Base-by-base conservation (phyloP, 2,888 invertebrate genomes). In the Meteorus cinctellus region DNA sequence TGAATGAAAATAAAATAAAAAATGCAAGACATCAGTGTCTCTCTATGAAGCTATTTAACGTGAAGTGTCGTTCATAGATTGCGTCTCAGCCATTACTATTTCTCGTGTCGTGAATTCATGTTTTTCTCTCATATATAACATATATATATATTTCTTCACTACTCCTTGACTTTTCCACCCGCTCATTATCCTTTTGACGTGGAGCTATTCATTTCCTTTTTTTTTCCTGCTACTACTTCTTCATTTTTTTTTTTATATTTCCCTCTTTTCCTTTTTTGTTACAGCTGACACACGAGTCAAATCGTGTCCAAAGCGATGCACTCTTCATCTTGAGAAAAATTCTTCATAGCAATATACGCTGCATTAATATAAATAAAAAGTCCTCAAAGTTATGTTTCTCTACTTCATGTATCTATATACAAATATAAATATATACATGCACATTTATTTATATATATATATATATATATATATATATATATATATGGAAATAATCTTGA, bases 31-130 rank as follows among this genome's bases (percentile, higher is more conserved):
- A 81, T 79, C 75, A 55, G 55, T 55, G 55, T 55, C 79, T 79
- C 78, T 80, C 80, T 79, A 83, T 82, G 78, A 82, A 83, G 83
- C 84, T 82, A 84, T 80, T 84, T 84, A 84, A 77, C 80, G 75
- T 55, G 8, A 55, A 55, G 55, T 55, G 55, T 55, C 19, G 55
- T 55, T 19, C 55, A 55, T 55, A 55, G 55, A 6, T 55, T 55
- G n/a, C 16, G 48, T 48, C 48, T 48, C 16, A 48, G 14, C n/a
- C 48, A 48, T 55, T 19, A 19, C 55, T 55, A 55, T 55, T 55
- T 55, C n/a, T 19, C 55, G 19, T 55, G 55, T 55, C 55, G 19
- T 24, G n/a, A 55, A 55, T 8, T 8, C 70, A 66, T 31, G 27
- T 73, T 41, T 71, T 75, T 36, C 70, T 41, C 75, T 45, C 69